phyloP scores from a whole-genome alignment of 2,797 vertebrate species.

The Bufotes viridis region DNA sequence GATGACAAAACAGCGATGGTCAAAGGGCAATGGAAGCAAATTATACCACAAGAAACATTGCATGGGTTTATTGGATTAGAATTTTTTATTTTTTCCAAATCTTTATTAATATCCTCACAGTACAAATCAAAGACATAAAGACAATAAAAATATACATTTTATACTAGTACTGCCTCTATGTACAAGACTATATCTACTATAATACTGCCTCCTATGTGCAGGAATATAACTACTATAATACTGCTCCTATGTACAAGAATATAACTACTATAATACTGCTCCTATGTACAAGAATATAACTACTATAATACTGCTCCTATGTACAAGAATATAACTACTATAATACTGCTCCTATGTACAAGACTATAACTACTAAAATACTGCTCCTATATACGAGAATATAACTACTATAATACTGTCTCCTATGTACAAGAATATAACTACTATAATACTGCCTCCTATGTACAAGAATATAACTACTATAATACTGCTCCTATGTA shows the following conservation, averaged over 20 bases:
- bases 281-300: not conserved
- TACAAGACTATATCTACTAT: not conserved
- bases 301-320: slow-evolving; percentile 5
- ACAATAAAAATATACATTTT: not conserved
- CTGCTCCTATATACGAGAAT: no score
- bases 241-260: not conserved
- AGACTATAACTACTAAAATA: no score
- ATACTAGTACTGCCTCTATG: not conserved
- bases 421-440: no score
- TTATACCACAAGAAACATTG: not conserved
- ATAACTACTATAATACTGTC: no score
- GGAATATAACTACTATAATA: not conserved
- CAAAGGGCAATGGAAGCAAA: slow-evolving; percentile 39
- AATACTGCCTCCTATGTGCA: not conserved
- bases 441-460: no score
- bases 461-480: not conserved
- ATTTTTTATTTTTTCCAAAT: not conserved
- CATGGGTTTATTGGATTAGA: not conserved
- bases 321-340: not conserved
- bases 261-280: not conserved
- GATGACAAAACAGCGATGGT: slow-evolving; percentile 27
- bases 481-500: not conserved
- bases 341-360: no score
- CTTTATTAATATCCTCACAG: not conserved
- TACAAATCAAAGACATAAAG: no score